Evolutionary conservation across 2,797 vertebrate species (phyloP).

Genomic region (Myotis daubentonii): DNA sequence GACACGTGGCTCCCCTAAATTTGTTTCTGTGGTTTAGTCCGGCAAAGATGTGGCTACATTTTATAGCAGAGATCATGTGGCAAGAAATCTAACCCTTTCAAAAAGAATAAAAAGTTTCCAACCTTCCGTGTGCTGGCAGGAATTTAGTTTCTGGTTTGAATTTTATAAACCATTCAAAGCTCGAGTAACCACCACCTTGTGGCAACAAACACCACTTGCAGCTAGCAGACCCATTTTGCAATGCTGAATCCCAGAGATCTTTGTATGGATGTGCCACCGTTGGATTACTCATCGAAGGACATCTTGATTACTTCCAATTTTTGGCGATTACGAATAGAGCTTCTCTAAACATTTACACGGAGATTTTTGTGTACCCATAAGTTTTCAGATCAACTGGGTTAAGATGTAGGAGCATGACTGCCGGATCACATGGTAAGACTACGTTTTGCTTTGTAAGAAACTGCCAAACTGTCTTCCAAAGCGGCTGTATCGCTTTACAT

Average conservation of each 20-base stretch:
- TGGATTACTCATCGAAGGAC: background rate
- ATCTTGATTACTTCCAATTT: background rate
- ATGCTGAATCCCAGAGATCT: background rate
- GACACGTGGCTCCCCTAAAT: background rate
- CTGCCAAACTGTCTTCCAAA: background rate
- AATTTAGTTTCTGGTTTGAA: background rate
- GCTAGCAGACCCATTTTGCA: background rate
- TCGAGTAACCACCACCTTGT: background rate
- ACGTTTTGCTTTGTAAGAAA: background rate
- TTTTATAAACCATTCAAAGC: background rate
- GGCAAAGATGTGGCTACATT: background rate
- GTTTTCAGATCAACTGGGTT: background rate
- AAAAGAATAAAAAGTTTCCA: background rate
- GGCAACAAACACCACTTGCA: background rate
- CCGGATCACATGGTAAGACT: background rate
- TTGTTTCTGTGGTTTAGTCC: conserved; percentile 33
- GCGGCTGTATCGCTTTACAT: background rate
- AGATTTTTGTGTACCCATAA: background rate
- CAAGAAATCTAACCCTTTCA: conserved; percentile 10
- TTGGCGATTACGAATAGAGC: background rate
- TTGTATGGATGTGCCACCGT: background rate
- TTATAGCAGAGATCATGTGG: background rate
- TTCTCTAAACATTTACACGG: background rate
- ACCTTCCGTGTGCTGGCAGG: background rate
- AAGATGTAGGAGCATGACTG: background rate